Conservation (phyloP, 35 echinoderm and acorn worm genomes). For the Strongylocentrotus purpuratus region DNA sequence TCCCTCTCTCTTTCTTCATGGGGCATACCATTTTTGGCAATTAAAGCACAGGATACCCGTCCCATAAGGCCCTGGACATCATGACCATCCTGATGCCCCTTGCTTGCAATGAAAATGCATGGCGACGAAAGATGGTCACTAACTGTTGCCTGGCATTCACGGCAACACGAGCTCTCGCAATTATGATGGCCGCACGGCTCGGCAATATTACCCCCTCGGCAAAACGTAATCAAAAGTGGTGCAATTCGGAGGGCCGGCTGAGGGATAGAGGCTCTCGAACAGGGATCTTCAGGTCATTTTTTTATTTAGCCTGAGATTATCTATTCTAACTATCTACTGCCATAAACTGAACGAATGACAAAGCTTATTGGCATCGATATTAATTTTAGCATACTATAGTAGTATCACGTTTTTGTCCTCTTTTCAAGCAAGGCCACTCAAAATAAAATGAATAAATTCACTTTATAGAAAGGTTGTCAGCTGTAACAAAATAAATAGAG, state of each 20-base stretch:
- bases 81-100: neutral
- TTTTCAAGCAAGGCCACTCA: neutral
- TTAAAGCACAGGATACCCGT: neutral
- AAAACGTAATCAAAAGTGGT: neutral
- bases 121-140: neutral
- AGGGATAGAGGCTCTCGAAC: neutral
- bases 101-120: neutral
- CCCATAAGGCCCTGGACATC: neutral
- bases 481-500: neutral
- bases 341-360: no score
- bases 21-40: neutral
- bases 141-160: conserved; percentile 9
- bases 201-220: neutral
- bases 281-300: neutral
- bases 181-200: neutral
- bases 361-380: neutral
- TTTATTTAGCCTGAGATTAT: neutral
- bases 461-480: neutral
- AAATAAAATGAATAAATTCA: neutral
- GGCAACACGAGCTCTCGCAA: neutral
- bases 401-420: neutral
- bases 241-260: neutral
- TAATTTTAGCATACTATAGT: neutral
- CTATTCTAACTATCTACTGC: no score
- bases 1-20: neutral